These are phyloP conservation scores for Amazonetta brasiliensis DNA, from an alignment of 2,797 vertebrate species.

Conservation along the genomic window DNA sequence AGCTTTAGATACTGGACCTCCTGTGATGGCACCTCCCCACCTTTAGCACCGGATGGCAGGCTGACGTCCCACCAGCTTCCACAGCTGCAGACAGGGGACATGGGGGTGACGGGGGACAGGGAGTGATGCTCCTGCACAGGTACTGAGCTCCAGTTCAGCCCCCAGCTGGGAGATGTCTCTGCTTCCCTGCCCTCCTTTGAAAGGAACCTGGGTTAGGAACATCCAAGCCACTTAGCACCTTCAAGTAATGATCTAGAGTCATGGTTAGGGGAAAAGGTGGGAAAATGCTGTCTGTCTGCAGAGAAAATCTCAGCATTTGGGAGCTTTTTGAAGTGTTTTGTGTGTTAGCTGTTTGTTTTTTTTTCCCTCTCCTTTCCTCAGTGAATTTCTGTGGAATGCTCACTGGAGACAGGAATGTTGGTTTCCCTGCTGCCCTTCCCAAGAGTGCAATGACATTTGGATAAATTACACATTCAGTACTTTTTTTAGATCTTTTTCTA, in stretches of 20 bases:
- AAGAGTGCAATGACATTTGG: neutral
- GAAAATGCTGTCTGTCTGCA: neutral
- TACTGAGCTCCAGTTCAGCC: rapidly evolving
- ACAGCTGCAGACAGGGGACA: neutral
- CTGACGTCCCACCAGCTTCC: neutral
- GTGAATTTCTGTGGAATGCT: slow-evolving; percentile 58
- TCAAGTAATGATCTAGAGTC: neutral
- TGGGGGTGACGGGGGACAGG: neutral
- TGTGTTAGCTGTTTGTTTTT: neutral
- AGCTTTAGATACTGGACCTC: neutral
- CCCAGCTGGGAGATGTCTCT: neutral
- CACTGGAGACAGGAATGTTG: slow-evolving; percentile 58
- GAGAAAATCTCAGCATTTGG: neutral
- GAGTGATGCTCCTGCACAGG: neutral
- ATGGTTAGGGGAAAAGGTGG: neutral
- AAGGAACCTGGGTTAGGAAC: neutral
- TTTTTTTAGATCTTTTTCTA: slow-evolving; percentile 17
- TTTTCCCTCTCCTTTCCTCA: neutral
- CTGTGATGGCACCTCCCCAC: rapidly evolving
- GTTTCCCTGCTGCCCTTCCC: slow-evolving; percentile 52
- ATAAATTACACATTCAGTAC: slow-evolving; percentile 26
- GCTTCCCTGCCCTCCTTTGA: neutral
- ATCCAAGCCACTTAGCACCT: neutral
- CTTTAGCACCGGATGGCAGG: neutral
- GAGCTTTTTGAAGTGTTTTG: neutral